Percentiles rank a stretch among this genome's conserved stretches.
These are phyloP conservation scores for Bettongia penicillata DNA, from an alignment of 2,113 vertebrate species.

Conservation along the genomic window DNA sequence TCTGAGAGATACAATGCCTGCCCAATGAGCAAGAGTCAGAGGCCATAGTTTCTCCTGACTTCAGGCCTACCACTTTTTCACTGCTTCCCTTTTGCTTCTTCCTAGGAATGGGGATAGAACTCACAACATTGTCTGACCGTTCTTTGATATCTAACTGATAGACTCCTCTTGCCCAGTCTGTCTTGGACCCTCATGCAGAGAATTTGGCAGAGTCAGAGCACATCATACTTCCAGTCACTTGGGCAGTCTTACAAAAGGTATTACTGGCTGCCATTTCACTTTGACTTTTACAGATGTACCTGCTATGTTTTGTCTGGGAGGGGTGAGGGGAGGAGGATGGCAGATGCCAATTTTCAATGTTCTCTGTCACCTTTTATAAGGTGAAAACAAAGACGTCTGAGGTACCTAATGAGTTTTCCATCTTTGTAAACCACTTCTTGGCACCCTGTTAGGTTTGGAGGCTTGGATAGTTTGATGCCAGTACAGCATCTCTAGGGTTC, in stretches of 20 bases:
- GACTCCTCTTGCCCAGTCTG: neutral
- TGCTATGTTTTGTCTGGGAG: neutral
- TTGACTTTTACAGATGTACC: conserved; percentile 39
- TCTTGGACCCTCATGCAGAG: neutral
- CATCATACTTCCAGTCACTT: neutral
- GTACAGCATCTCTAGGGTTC: conserved; percentile 47
- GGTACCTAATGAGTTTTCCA: conserved; percentile 56
- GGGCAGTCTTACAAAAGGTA: neutral
- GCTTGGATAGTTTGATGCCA: conserved; percentile 37
- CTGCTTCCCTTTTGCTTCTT: neutral
- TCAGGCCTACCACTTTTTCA: neutral
- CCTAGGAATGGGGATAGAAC: neutral
- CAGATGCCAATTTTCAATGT: conserved; percentile 27
- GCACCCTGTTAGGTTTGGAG: conserved; percentile 11
- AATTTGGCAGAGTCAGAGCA: neutral
- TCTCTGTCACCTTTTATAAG: conserved; percentile 40
- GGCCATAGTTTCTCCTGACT: neutral
- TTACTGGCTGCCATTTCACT: neutral
- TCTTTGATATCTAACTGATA: neutral
- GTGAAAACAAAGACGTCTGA: conserved; percentile 43
- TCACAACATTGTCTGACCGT: neutral
- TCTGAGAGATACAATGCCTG: neutral
- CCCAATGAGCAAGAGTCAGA: neutral
- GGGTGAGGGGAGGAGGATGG: neutral
- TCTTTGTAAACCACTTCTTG: conserved; percentile 42